Conservation (phyloP, 2,113 vertebrate species). For the Neogale vison region DNA sequence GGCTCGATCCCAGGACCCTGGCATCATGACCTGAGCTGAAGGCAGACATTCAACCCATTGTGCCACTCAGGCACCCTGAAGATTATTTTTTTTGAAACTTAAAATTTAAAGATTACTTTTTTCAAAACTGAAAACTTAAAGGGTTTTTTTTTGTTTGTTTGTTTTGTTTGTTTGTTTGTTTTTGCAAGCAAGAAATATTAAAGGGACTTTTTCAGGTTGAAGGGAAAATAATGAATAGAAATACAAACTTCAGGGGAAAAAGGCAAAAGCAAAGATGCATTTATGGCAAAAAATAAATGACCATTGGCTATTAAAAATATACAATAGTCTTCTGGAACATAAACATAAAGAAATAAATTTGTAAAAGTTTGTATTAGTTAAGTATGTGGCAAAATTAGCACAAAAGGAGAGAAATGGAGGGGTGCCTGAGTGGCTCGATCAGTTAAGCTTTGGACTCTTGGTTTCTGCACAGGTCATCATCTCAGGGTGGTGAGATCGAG, state of each 20-base stretch:
- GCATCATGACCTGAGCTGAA: no score
- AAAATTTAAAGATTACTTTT: neutral
- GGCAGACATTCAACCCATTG: no score
- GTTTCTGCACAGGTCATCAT: neutral
- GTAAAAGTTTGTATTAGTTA: neutral
- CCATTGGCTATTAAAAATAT: neutral
- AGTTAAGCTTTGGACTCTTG: neutral
- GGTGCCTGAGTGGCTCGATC: neutral
- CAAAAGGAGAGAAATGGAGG: neutral
- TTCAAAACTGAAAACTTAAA: neutral
- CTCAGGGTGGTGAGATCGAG: neutral
- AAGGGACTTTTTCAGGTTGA: neutral
- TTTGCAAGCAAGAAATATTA: neutral
- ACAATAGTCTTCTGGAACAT: neutral
- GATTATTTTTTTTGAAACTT: no score
- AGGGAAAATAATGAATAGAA: neutral
- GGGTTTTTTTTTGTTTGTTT: neutral
- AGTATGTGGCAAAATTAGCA: neutral
- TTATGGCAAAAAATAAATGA: neutral
- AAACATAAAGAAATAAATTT: neutral
- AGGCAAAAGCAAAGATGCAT: neutral
- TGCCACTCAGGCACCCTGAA: no score
- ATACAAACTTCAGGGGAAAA: neutral
- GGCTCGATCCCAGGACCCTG: no score
- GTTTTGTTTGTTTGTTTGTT: neutral